Conservation (phyloP, 2,113 vertebrate genomes). For the Caranx melampygus region DNA sequence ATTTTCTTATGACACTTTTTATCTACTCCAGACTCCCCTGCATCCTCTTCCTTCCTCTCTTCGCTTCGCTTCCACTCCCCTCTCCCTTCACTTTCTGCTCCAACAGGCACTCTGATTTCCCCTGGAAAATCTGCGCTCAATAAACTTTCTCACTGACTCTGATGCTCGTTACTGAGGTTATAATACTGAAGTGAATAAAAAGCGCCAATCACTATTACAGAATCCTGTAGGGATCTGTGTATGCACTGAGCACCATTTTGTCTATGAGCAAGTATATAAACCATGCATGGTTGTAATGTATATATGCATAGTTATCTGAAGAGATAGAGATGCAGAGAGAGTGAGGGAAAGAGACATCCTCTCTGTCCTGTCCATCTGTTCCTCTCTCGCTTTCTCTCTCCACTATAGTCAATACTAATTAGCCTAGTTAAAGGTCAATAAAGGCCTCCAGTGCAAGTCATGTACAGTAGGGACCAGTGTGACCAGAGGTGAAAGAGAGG, state of each 20-base stretch:
- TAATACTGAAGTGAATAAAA: conserved; percentile 58
- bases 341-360: neutral
- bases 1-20: conserved; percentile 71
- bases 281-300: neutral
- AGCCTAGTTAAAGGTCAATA: conserved; percentile 79
- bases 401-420: conserved; percentile 82
- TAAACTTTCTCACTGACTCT: conserved; percentile 57
- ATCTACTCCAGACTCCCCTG: conserved; percentile 65
- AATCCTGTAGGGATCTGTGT: conserved; percentile 5
- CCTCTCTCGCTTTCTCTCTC: conserved; percentile 37
- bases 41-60: conserved; percentile 66
- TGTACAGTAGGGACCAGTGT: conserved; percentile 57
- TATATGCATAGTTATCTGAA: neutral
- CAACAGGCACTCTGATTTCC: conserved; percentile 77
- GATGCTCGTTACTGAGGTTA: conserved; percentile 56
- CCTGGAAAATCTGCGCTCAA: conserved; percentile 77
- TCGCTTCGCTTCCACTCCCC: conserved; percentile 61
- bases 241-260: neutral
- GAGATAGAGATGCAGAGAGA: neutral
- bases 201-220: conserved; percentile 43
- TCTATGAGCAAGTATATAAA: conserved; percentile 16
- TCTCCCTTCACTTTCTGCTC: conserved; percentile 71
- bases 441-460: conserved; percentile 57
- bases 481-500: conserved; percentile 20
- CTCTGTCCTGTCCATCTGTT: conserved; percentile 42